Evolutionary conservation across 2,888 invertebrate genomes (phyloP).

Genomic region (Epinotia ramella): DNA sequence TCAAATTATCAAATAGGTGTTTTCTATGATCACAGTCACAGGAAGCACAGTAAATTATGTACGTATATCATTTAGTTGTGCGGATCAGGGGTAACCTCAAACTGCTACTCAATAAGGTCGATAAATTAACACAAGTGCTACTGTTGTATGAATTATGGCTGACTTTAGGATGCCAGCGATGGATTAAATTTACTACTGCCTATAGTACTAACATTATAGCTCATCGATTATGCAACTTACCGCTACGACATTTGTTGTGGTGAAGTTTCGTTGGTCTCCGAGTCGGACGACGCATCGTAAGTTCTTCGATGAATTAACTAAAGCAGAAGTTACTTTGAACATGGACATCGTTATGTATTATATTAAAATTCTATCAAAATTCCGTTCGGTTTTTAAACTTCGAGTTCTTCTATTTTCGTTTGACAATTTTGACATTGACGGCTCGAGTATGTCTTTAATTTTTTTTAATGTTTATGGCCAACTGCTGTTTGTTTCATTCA

Average conservation of each 20-base stretch:
- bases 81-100: neutral
- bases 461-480: neutral
- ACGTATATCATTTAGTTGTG: neutral
- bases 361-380: constrained; percentile 14
- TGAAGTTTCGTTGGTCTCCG: constrained; percentile 68
- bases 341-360: constrained; percentile 61
- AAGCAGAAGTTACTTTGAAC: constrained; percentile 69
- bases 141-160: neutral
- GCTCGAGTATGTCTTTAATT: neutral
- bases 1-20: neutral
- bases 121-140: neutral
- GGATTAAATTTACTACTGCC: neutral
- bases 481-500: constrained; percentile 2
- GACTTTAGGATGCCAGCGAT: neutral
- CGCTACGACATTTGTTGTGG: constrained; percentile 71
- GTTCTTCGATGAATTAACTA: constrained; percentile 68
- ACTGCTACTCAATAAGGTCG: neutral
- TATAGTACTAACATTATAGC: constrained; percentile 11
- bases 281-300: constrained; percentile 65
- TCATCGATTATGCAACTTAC: constrained; percentile 80
- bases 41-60: constrained; percentile 5
- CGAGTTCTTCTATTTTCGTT: constrained; percentile 18
- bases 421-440: neutral
- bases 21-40: neutral
- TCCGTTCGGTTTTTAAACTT: constrained; percentile 35